Evolutionary conservation across 2,888 invertebrate genomes (phyloP).

Genomic region (Siphonodentalium dalli): DNA sequence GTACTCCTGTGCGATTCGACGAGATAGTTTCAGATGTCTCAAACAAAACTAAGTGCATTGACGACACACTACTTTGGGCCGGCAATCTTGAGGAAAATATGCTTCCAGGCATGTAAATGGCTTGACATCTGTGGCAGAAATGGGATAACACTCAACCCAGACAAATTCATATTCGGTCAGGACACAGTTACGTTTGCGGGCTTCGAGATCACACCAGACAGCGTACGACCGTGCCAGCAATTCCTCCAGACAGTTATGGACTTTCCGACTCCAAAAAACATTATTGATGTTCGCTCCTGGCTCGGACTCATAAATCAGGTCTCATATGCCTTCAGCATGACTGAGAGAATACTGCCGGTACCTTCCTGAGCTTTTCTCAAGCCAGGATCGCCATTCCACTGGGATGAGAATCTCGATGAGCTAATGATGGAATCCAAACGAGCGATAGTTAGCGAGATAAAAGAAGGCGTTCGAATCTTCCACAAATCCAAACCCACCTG

Average conservation of each 20-base stretch:
- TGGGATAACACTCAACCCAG: constrained; percentile 39
- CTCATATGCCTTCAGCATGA: constrained; percentile 29
- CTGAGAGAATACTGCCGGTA: constrained; percentile 11
- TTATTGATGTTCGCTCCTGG: no score
- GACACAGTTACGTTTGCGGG: no score
- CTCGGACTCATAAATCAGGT: no score
- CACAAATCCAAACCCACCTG: constrained; percentile 30
- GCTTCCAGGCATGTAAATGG: constrained; percentile 34
- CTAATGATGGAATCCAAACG: constrained; percentile 18
- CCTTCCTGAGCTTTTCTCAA: constrained; percentile 20
- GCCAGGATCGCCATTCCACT: constrained; percentile 21
- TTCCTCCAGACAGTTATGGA: no score
- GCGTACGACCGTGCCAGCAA: no score
- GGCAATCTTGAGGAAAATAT: constrained; percentile 28
- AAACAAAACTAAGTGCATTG: constrained; percentile 37
- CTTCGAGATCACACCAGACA: no score
- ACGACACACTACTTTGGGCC: constrained; percentile 34
- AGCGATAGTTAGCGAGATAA: constrained; percentile 17
- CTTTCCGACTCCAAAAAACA: constrained; percentile 33
- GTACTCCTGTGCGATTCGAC: constrained; percentile 24
- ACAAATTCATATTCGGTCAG: constrained; percentile 36
- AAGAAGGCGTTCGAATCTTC: constrained; percentile 32
- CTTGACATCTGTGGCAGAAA: constrained; percentile 33
- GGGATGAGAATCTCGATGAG: constrained; percentile 19
- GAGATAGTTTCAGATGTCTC: constrained; percentile 33